phyloP scores from a whole-genome alignment of 2,888 invertebrate species.

The Microdon myrmicae region DNA sequence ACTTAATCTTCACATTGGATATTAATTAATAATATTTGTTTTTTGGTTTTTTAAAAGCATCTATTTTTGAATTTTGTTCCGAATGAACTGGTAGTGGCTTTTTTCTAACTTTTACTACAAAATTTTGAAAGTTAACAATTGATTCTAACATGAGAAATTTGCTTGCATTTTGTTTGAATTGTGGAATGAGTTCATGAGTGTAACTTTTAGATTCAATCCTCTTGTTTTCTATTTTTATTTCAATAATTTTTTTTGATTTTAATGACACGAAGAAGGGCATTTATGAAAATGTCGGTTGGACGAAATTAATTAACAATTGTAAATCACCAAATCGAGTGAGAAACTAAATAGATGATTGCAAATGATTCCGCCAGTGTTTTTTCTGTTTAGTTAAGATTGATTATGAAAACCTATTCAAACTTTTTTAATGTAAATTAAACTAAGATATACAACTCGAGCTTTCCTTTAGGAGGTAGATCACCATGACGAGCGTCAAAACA shows the following conservation, averaged over 20 bases:
- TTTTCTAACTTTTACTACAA: conserved; percentile 19
- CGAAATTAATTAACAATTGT: too few species aligned
- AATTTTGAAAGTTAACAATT: conserved; percentile 5
- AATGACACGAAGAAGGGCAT: conserved; percentile 23
- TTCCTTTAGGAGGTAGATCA: too few species aligned
- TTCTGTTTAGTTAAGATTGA: too few species aligned
- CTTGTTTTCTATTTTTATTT: conserved; percentile 2
- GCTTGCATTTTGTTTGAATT: conserved; percentile 40
- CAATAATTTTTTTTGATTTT: conserved; percentile 4
- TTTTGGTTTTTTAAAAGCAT: conserved; percentile 1
- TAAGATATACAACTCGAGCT: too few species aligned
- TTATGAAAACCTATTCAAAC: too few species aligned
- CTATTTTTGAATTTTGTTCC: conserved; percentile 3
- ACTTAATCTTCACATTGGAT: background rate
- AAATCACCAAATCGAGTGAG: too few species aligned
- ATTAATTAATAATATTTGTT: conserved; percentile 4
- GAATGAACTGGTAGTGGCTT: conserved; percentile 27
- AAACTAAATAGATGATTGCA: too few species aligned
- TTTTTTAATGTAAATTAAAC: too few species aligned
- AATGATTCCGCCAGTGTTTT: too few species aligned
- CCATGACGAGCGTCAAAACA: too few species aligned
- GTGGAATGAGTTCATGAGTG: conserved; percentile 39
- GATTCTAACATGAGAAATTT: too few species aligned
- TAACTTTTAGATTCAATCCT: conserved; percentile 11
- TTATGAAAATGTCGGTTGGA: conserved; percentile 38